These are phyloP conservation scores for Phataginus tricuspis DNA, from an alignment of 2,797 vertebrate genomes.

Conservation along the genomic window DNA sequence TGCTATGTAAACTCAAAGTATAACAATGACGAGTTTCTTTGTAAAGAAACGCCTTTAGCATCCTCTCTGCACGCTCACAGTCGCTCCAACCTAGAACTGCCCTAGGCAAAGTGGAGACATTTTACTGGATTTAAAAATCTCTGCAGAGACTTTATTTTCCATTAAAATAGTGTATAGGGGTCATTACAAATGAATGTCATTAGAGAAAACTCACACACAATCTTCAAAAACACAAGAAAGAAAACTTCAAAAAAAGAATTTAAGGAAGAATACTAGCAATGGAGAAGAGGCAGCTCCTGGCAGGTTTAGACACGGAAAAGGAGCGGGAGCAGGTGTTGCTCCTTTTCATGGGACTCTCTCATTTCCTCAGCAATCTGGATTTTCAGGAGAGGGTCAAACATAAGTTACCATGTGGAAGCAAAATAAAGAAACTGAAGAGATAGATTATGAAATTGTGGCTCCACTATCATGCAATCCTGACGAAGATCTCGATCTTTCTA, in stretches of 20 bases:
- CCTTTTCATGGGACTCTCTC: not conserved
- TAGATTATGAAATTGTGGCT: not conserved
- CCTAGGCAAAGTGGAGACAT: constrained; percentile 23
- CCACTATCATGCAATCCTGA: constrained; percentile 6
- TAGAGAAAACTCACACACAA: not conserved
- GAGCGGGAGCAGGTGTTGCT: not conserved
- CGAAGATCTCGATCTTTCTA: not conserved
- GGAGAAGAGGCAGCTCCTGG: not conserved
- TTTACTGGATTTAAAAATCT: constrained; percentile 54
- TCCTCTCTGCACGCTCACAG: constrained; percentile 40
- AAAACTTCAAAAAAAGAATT: not conserved
- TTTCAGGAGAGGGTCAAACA: not conserved
- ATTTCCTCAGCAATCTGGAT: not conserved
- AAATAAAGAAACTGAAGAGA: constrained; percentile 9
- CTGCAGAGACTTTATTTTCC: not conserved
- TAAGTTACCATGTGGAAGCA: not conserved
- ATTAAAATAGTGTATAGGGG: not conserved
- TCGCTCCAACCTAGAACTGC: not conserved
- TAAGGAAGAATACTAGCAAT: not conserved
- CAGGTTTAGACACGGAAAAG: not conserved
- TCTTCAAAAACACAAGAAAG: not conserved
- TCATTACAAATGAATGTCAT: constrained; percentile 26
- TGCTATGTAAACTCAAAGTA: constrained; percentile 52
- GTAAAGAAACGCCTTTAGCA: constrained; percentile 56
- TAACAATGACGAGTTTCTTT: constrained; percentile 43